Evolutionary conservation across 2,888 invertebrate genomes (phyloP), one percentile per base, ranked within the genome.

Genomic region (Zaprionus bogoriensis): DNA sequence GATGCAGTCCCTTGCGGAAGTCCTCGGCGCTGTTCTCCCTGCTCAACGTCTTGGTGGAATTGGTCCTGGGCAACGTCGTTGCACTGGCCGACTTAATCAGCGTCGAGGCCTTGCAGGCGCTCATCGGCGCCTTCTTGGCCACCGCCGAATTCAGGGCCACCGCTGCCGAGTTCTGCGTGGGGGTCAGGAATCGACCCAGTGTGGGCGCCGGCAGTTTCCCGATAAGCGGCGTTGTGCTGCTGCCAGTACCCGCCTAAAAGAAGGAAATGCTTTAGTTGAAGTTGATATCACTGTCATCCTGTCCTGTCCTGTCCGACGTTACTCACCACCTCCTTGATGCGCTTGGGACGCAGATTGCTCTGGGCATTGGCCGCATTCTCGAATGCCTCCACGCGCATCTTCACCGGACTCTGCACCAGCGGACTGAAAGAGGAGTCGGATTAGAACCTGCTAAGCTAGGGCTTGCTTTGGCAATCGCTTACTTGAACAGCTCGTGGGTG

Each of bases 341-440:
- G 82, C 52, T 85, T 87, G 10, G 84, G 59, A 2, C 88, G 85
- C 41, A 73, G 48, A 60, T 47, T 74, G 6, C 58, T 67, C 0
- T 77, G 68, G 1, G 81, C 77, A 20, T 67, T 76, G 1, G 89
- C 90, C 2, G 84, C 89, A 67, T 91, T 91, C 72, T 94, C 94
- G 68, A 93, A 94, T 0, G 93, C 94, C 71, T 93, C 92, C 0
- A 94, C 93, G 32, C 93, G 92, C 77, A 93, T 92, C 80, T 93
- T 93, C 3, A 93, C 92, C 0, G 93, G 92, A 69, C 93, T 93
- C 62, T 92, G 92, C 4, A 92, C 91, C 61, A 92, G 93, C 1
- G 93, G 93, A 89, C 93, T 93, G 66, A 0, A 9, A 4, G 91
- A 92, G 25, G 14, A 1, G n/a, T 92, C n/a, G n/a, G 10, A 63